phyloP scores from a whole-genome alignment of 2,797 vertebrate genomes.

The Epinephelus malabaricus region DNA sequence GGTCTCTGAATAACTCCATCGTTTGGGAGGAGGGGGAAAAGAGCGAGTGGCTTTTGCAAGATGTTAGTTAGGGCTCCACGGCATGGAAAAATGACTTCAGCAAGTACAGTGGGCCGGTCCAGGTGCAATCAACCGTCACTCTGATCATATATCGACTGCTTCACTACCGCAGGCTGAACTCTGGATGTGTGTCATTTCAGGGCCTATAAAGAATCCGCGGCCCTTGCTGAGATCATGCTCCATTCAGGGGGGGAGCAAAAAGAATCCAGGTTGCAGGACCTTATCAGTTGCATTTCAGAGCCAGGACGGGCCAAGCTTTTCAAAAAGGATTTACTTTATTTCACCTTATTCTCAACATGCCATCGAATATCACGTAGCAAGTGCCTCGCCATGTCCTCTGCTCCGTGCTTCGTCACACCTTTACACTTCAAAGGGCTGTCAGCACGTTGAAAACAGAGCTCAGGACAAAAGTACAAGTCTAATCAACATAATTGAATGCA shows the following conservation, averaged over 20 bases:
- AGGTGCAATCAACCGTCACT: constrained; percentile 68
- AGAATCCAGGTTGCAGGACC: constrained; percentile 43
- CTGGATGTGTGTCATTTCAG: constrained; percentile 48
- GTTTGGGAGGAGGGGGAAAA: constrained; percentile 30
- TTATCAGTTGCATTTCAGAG: constrained; percentile 38
- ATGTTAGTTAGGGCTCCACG: constrained; percentile 60
- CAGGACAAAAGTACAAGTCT: constrained; percentile 57
- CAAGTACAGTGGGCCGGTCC: constrained; percentile 48
- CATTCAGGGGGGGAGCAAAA: constrained; percentile 32
- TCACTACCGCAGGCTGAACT: constrained; percentile 53
- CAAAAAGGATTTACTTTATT: constrained; percentile 54
- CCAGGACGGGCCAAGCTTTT: constrained; percentile 49
- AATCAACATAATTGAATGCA: constrained; percentile 67
- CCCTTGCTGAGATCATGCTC: constrained; percentile 51
- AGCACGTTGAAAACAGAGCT: constrained; percentile 60
- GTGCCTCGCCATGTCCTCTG: constrained; percentile 22
- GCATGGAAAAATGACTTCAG: constrained; percentile 76
- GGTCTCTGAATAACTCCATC: constrained; percentile 60
- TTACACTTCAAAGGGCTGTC: constrained; percentile 65
- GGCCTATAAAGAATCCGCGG: constrained; percentile 41
- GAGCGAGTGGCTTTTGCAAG: constrained; percentile 49
- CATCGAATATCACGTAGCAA: constrained; percentile 30
- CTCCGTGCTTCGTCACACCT: constrained; percentile 64
- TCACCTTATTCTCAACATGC: constrained; percentile 27
- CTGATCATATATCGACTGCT: constrained; percentile 64